Evolutionary conservation across 53 echinoderm and acorn worm genomes (phyloP).

Genomic region (Zoroaster sp.): DNA sequence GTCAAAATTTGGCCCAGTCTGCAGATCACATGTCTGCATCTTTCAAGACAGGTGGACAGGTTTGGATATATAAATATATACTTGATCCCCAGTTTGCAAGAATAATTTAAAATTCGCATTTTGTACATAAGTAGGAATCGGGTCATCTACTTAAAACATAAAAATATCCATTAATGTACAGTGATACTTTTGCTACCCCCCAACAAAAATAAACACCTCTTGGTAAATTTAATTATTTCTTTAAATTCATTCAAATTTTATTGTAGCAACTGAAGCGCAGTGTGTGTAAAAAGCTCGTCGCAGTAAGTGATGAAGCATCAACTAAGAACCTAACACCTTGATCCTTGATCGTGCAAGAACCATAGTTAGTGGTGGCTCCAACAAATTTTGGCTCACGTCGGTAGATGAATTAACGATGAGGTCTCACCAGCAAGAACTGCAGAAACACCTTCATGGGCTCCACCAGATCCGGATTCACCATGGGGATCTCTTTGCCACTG

Average conservation of each 20-base stretch:
- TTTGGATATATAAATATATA: neutral
- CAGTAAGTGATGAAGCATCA: neutral
- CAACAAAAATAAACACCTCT: neutral
- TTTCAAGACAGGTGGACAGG: constrained; percentile 47
- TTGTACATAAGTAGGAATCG: neutral
- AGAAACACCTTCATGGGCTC: constrained; percentile 5
- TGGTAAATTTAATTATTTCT: neutral
- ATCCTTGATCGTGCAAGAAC: constrained; percentile 3
- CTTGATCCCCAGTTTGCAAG: neutral
- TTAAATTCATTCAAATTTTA: neutral
- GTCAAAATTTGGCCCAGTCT: constrained; percentile 19
- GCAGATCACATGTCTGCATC: constrained; percentile 26
- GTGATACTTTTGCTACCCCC: neutral
- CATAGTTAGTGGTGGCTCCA: constrained; percentile 20
- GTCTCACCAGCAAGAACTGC: constrained; percentile 16
- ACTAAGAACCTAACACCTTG: neutral
- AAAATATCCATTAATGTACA: neutral
- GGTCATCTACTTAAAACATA: neutral
- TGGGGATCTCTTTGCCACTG: constrained; percentile 31
- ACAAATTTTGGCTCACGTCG: neutral
- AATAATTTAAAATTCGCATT: neutral
- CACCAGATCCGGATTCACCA: constrained; percentile 21
- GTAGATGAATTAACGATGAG: constrained; percentile 18
- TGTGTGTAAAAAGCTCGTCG: constrained; percentile 30
- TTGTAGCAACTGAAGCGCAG: neutral